Conservation (phyloP, 2,797 vertebrate species). For the Myoxocephalus aenaeus region DNA sequence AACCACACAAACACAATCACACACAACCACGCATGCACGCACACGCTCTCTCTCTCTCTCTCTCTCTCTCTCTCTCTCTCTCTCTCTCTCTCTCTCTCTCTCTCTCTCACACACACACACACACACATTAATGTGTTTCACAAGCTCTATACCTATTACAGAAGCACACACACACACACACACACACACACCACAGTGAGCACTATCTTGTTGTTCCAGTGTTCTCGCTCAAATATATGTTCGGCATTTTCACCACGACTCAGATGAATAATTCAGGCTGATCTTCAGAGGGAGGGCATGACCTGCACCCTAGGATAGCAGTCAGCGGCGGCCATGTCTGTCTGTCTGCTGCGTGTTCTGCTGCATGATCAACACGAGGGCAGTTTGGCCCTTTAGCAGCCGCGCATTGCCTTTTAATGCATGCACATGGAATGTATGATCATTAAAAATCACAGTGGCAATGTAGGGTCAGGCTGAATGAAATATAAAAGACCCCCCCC, state of each 20-base stretch:
- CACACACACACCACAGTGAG: slow-evolving; percentile 25
- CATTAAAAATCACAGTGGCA: slow-evolving; percentile 60
- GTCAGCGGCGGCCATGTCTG: slow-evolving; percentile 53
- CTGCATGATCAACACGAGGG: slow-evolving; percentile 57
- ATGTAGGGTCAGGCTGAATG: slow-evolving; percentile 22
- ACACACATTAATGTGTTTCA: too few relatives aligned
- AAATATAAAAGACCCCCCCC: slow-evolving; percentile 50
- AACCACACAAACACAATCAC: too few relatives aligned
- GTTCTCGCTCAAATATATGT: slow-evolving; percentile 56
- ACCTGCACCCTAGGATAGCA: slow-evolving; percentile 41
- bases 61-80: too few relatives aligned
- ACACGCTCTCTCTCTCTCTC: too few relatives aligned
- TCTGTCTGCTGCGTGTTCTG: slow-evolving; percentile 48
- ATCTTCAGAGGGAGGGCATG: slow-evolving; percentile 62
- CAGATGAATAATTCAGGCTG: slow-evolving; percentile 78
- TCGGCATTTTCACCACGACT: slow-evolving; percentile 75
- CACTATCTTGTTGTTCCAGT: slow-evolving; percentile 46
- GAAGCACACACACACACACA: too few relatives aligned
- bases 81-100: too few relatives aligned
- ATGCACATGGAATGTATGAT: slow-evolving; percentile 57
- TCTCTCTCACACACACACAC: too few relatives aligned
- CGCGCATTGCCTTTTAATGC: slow-evolving; percentile 72
- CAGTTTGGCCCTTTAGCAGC: slow-evolving; percentile 41
- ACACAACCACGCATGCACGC: too few relatives aligned
- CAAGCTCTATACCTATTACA: too few relatives aligned